Evolutionary conservation across 2,888 invertebrate species (phyloP).

Genomic region (Pristionchus fissidentatus): DNA sequence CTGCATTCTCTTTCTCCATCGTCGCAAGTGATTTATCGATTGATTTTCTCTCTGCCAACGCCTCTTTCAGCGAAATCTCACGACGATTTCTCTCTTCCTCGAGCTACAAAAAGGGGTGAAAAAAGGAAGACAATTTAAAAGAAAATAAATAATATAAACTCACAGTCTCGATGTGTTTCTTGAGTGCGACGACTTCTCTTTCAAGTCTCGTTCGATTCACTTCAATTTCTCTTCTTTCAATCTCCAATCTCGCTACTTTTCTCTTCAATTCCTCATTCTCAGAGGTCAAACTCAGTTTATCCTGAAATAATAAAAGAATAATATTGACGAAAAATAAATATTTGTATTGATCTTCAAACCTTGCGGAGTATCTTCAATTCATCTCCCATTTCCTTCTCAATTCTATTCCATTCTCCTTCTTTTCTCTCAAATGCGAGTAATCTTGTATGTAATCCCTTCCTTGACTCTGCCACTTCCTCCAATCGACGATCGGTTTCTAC

Average conservation of each 20-base stretch:
- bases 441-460: constrained; percentile 28
- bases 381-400: constrained; percentile 63
- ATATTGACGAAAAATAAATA: background rate
- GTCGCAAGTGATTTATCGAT: constrained; percentile 69
- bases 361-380: constrained; percentile 62
- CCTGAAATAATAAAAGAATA: constrained; percentile 54
- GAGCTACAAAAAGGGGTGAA: constrained; percentile 61
- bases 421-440: constrained; percentile 45
- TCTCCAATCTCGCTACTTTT: constrained; percentile 53
- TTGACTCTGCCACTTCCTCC: constrained; percentile 53
- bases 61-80: constrained; percentile 64
- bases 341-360: constrained; percentile 39
- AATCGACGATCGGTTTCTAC: constrained; percentile 53
- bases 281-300: constrained; percentile 60
- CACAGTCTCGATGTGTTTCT: constrained; percentile 63
- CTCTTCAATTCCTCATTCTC: constrained; percentile 62
- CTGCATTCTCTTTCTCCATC: constrained; percentile 69
- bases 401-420: constrained; percentile 56
- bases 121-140: constrained; percentile 1
- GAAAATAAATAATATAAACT: background rate
- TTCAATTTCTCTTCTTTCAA: constrained; percentile 55
- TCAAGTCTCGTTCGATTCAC: constrained; percentile 58
- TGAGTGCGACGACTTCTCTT: constrained; percentile 61
- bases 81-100: constrained; percentile 66
- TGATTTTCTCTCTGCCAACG: constrained; percentile 63